These are phyloP conservation scores for Drosophila meridionalis DNA, from an alignment of 2,888 invertebrate species.

Conservation along the genomic window DNA sequence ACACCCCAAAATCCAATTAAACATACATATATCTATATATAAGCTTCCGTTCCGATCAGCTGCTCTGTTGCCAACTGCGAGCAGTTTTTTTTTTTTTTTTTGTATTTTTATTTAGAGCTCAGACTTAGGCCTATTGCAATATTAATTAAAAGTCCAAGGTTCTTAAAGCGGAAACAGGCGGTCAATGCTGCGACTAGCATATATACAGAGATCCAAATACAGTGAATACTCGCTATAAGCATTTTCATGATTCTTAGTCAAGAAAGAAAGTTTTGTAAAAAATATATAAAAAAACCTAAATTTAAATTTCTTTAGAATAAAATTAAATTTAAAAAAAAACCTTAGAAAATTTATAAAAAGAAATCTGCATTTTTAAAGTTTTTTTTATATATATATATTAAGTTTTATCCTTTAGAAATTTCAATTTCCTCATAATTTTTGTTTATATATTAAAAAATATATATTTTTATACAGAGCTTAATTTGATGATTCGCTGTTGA, in stretches of 20 bases:
- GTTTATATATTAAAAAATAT: too few relatives aligned
- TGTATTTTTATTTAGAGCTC: background rate
- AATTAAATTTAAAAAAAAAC: too few relatives aligned
- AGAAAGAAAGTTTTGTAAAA: background rate
- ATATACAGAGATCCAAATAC: background rate
- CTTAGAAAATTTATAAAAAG: too few relatives aligned
- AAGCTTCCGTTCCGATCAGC: constrained; percentile 39
- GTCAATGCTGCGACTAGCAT: background rate
- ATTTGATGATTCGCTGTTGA: too few relatives aligned
- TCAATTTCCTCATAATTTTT: too few relatives aligned
- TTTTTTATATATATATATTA: too few relatives aligned
- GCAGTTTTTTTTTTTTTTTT: background rate
- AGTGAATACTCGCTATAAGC: background rate
- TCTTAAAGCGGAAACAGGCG: constrained; percentile 13
- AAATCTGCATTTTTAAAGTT: too few relatives aligned
- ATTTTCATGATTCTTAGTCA: background rate
- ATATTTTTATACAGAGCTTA: too few relatives aligned
- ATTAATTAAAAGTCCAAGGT: constrained; percentile 27
- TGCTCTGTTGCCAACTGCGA: constrained; percentile 28
- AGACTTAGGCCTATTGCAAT: constrained; percentile 30
- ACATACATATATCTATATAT: background rate
- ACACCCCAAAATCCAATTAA: constrained; percentile 1
- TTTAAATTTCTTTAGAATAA: too few relatives aligned
- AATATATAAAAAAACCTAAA: too few relatives aligned
- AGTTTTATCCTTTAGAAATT: too few relatives aligned